A percentile compares a stretch with the other conserved stretches of the same genome.
These are phyloP conservation scores for Melolontha melolontha DNA, from an alignment of 2,888 invertebrate genomes.

Conservation along the genomic window DNA sequence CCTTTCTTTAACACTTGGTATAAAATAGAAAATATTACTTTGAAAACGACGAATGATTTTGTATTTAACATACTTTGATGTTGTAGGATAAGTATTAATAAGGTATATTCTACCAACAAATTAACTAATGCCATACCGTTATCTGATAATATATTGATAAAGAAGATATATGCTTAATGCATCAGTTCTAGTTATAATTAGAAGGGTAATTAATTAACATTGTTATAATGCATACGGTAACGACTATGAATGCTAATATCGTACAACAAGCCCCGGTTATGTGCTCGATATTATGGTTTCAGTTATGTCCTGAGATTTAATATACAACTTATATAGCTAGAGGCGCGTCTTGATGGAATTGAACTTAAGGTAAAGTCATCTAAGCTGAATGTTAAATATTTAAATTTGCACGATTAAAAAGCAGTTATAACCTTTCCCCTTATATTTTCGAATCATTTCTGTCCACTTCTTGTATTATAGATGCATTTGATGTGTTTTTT, in stretches of 20 bases:
- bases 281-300: constrained; percentile 51
- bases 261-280: constrained; percentile 56
- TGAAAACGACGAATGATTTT: too few species aligned
- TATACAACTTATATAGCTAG: constrained; percentile 52
- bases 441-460: constrained; percentile 10
- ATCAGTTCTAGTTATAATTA: constrained; percentile 60
- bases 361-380: constrained; percentile 33
- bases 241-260: constrained; percentile 63
- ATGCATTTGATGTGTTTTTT: background rate
- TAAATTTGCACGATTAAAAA: constrained; percentile 13
- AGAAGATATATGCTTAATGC: constrained; percentile 59
- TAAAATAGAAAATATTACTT: too few species aligned
- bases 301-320: constrained; percentile 56
- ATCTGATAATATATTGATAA: constrained; percentile 52
- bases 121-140: constrained; percentile 42
- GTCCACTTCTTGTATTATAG: constrained; percentile 13
- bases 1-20: too few species aligned
- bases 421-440: background rate
- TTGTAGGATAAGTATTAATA: too few species aligned
- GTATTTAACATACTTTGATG: too few species aligned
- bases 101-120: too few species aligned
- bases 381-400: background rate
- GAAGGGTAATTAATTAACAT: constrained; percentile 63
- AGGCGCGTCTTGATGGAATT: constrained; percentile 43
- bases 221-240: constrained; percentile 62